A percentile compares a stretch with the other conserved stretches of the same genome.
phyloP scores from a whole-genome alignment of 2,888 invertebrate genomes.

The Drosophila kanekoi region DNA sequence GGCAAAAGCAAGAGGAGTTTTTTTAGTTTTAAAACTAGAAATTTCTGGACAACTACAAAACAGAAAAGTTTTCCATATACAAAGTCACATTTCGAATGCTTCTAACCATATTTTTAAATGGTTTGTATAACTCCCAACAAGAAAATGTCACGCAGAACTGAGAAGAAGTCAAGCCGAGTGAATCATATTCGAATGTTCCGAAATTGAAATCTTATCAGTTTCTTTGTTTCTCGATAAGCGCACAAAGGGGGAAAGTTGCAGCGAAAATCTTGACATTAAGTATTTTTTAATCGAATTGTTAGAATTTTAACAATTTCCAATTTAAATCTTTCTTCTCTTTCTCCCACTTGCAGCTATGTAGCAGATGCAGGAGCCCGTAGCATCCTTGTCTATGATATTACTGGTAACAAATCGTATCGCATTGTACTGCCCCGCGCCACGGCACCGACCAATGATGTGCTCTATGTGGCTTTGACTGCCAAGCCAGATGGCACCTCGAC shows the following conservation, averaged over 20 bases:
- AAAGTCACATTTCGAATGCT: no score
- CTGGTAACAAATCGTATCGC: slow-evolving; percentile 86
- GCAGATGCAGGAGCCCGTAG: slow-evolving; percentile 84
- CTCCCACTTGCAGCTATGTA: slow-evolving; percentile 71
- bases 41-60: no score
- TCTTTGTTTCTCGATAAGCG: slow-evolving; percentile 15
- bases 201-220: slow-evolving; percentile 26
- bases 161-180: background rate
- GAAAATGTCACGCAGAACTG: no score
- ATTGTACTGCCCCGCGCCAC: slow-evolving; percentile 87
- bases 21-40: no score
- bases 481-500: slow-evolving; percentile 86
- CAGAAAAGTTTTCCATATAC: no score
- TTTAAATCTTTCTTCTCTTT: background rate
- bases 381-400: slow-evolving; percentile 86
- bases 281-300: slow-evolving; percentile 3
- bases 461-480: slow-evolving; percentile 87
- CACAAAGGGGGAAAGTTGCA: background rate
- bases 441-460: slow-evolving; percentile 86
- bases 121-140: no score
- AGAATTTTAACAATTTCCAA: background rate
- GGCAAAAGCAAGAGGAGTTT: no score
- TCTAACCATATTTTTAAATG: no score
- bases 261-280: background rate
- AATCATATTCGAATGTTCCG: background rate